Evolutionary conservation across 2,113 vertebrate genomes (phyloP), one percentile per base, ranked within the genome.

Genomic region (Ifrita kowaldi): DNA sequence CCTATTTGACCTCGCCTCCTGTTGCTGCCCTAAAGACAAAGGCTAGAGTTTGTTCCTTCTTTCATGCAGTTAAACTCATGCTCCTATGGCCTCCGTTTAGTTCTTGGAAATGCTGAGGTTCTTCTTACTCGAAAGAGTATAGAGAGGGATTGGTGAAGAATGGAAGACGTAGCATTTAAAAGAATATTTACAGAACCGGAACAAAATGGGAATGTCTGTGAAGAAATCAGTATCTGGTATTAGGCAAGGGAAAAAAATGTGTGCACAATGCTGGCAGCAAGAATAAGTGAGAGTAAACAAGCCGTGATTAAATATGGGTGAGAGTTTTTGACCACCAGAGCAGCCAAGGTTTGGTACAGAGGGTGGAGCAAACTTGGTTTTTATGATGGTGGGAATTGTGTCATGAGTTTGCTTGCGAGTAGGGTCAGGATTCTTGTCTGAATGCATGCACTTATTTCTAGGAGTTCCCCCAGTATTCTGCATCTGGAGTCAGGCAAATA

Each of bases 381-480:
- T 70, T 62, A 26, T 76, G 50, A 30, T 11, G 11, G 27, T 2
- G 3, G 6, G 15, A 82, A 15, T 24, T 83, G 52, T 83, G 71
- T 6, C 28, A 42, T 1, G 0, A 75, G 7, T 39, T 35, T 55
- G 9, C 20, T 37, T 30, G 39, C 28, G 28, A 84, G 23, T 44
- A 20, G 30, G 14, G 14, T 39, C 49, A 35, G 35, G 24, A 14
- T 53, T 80, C 24, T 69, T 78, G 8, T 63, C 41, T 16, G 17
- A 78, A n/a, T 2, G 0, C 13, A 9, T 55, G 20, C 19, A 35
- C 9, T 63, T 59, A 30, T 4, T 26, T 84, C 0, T 0, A 46
- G 37, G 33, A 79, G 7, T 63, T 63, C 21, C 8, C 20, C 6
- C 4, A 13, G 1, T 39, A 9, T 23, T 87, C 11, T 30, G 30